Percentiles rank a stretch among this genome's conserved stretches.
phyloP scores from a whole-genome alignment of 30 jellyfish, hydroid and myxozoan species.

The Clytia hemisphaerica region DNA sequence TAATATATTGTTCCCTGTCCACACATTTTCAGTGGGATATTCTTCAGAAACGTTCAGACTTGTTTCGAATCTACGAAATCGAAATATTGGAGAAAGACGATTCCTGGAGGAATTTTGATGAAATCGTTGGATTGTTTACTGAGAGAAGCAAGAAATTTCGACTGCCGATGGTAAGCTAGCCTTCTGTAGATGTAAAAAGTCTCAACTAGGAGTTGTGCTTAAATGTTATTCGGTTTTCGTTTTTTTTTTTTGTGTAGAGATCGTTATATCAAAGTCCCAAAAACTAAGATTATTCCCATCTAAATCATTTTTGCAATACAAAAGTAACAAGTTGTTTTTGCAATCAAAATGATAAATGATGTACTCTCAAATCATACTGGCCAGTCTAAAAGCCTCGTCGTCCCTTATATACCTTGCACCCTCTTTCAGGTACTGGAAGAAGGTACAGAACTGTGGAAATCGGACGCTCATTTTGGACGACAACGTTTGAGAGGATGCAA shows the following conservation, averaged over 20 bases:
- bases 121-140: constrained; percentile 61
- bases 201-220: too few species aligned
- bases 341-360: too few species aligned
- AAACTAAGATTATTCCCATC: neutral
- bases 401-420: neutral
- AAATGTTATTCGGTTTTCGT: too few species aligned
- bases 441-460: constrained; percentile 79
- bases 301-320: too few species aligned
- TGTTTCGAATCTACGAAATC: constrained; percentile 31
- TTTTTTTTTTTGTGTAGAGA: too few species aligned
- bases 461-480: constrained; percentile 72
- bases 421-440: constrained; percentile 54
- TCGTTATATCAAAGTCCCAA: too few species aligned
- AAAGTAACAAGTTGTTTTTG: too few species aligned
- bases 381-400: too few species aligned
- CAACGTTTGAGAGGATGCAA: constrained; percentile 93
- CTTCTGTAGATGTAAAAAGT: neutral
- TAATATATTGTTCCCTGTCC: too few species aligned
- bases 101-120: constrained; percentile 71
- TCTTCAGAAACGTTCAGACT: constrained; percentile 39
- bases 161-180: constrained; percentile 65
- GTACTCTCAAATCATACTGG: too few species aligned
- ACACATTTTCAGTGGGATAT: constrained; percentile 77
- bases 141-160: constrained; percentile 85
- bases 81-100: constrained; percentile 40